These are phyloP conservation scores for Odontocerum albicorne DNA, from an alignment of 2,888 invertebrate species.

Conservation along the genomic window DNA sequence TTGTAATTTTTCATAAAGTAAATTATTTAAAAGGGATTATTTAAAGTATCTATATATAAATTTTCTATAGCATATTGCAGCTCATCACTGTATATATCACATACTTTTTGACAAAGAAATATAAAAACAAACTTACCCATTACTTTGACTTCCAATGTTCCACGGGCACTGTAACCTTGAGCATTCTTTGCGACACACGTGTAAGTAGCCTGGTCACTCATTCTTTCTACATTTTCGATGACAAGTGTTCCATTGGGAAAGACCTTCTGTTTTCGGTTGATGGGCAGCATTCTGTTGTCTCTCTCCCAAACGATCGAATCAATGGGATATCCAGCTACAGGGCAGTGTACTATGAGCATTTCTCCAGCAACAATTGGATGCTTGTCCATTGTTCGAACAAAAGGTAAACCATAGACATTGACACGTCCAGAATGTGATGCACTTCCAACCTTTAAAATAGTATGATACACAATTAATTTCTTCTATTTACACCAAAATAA, in stretches of 20 bases:
- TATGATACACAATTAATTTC: constrained; percentile 24
- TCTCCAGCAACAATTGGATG: constrained; percentile 91
- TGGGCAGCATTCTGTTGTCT: constrained; percentile 85
- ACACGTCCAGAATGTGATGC: constrained; percentile 84
- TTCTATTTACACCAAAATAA: background rate
- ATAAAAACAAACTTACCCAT: constrained; percentile 78
- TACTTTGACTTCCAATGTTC: constrained; percentile 89
- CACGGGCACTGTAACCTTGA: constrained; percentile 86
- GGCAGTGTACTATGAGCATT: constrained; percentile 86
- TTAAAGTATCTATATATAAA: no score
- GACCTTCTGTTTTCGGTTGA: constrained; percentile 92
- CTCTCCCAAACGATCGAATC: constrained; percentile 95
- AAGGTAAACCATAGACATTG: constrained; percentile 88
- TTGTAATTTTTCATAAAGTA: no score
- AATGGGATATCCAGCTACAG: constrained; percentile 94
- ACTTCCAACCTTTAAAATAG: constrained; percentile 85
- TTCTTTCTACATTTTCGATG: constrained; percentile 90
- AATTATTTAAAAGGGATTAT: no score
- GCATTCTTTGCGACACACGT: constrained; percentile 92
- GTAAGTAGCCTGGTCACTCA: constrained; percentile 91
- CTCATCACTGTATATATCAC: no score
- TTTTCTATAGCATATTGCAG: no score
- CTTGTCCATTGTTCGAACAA: constrained; percentile 90
- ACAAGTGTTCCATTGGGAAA: constrained; percentile 92
- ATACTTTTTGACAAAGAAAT: background rate